Evolutionary conservation across 2,888 invertebrate genomes (phyloP).

Genomic region (Trisateles emortualis): DNA sequence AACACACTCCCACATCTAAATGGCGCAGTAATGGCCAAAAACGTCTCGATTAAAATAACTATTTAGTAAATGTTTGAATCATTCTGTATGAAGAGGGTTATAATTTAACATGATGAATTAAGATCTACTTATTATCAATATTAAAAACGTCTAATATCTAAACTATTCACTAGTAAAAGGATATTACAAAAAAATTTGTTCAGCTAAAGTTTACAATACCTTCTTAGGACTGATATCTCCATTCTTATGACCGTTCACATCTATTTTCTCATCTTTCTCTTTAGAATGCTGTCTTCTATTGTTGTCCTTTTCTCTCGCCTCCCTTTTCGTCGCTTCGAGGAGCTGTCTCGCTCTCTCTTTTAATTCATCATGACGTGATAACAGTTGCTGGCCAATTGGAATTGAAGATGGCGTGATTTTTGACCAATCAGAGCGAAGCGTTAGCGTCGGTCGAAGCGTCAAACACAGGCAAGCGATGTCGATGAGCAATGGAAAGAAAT

Average conservation of each 20-base stretch:
- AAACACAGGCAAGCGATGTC: slow-evolving; percentile 70
- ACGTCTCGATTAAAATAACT: no score
- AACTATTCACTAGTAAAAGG: not conserved
- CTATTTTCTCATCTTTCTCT: slow-evolving; percentile 88
- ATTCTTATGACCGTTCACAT: slow-evolving; percentile 67
- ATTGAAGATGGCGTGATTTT: slow-evolving; percentile 26
- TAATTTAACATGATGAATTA: no score
- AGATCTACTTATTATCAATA: no score
- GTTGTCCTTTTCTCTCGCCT: slow-evolving; percentile 83
- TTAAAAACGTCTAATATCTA: not conserved
- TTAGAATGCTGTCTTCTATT: slow-evolving; percentile 67
- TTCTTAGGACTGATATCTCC: slow-evolving; percentile 76
- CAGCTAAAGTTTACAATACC: slow-evolving; percentile 54
- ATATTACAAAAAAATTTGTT: not conserved
- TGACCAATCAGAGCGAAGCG: slow-evolving; percentile 59
- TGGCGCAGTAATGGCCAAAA: no score
- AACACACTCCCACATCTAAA: no score
- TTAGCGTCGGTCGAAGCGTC: slow-evolving; percentile 59
- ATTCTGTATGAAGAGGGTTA: no score
- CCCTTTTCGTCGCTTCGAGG: slow-evolving; percentile 92
- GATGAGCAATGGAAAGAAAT: slow-evolving; percentile 69
- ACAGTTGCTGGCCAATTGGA: slow-evolving; percentile 88
- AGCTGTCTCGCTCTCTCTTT: slow-evolving; percentile 94
- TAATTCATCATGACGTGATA: slow-evolving; percentile 94
- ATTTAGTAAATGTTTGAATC: no score